Evolutionary conservation across 2,888 invertebrate genomes (phyloP), one percentile per base, ranked within the genome.

Genomic region (Ischnus inquisitorius): DNA sequence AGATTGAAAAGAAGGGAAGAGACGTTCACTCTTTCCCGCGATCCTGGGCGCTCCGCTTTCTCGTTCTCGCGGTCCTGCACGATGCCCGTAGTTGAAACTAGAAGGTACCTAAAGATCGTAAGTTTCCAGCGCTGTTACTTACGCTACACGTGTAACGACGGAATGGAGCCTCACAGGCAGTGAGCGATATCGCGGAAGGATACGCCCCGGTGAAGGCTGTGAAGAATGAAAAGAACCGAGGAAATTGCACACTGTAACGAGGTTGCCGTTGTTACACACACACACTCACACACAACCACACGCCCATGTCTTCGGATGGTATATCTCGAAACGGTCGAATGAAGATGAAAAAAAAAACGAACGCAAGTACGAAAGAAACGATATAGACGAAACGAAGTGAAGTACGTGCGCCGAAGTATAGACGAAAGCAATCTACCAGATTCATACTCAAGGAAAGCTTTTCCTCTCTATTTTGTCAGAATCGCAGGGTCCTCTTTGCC

Each of bases 221-320:
- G 48, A 43, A 48, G 71, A 46, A 79, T 71, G 71, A 79, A 79
- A 54, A 79, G 79, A 74, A 65, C 41, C 48, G 71, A 79, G 79
- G 74, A 79, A 79, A 79, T 79, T 79, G 71, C 74, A 54, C 62
- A 25, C 79, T 71, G 48, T 28, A 64, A 79, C 79, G 65, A 72
- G 54, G 65, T 79, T 79, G 39, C 64, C 54, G n/a, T 34, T 22
- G 12, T 19, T 19, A 51, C 34, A 34, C 46, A 34, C 34, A 34
- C 34, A 34, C 34, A 34, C 8, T 34, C 14, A 22, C 22, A 10
- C 22, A 14, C 12, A 57, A 10, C 19, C 3, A 54, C 14, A 25
- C 12, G 22, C 22, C 22, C 19, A 25, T 12, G 1, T 57, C 12
- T 57, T 0, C 41, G 39, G 39, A 28, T 8, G n/a, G 41, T 54